Evolutionary conservation across 2,797 vertebrate species (phyloP).

Genomic region (Channallabes apus): DNA sequence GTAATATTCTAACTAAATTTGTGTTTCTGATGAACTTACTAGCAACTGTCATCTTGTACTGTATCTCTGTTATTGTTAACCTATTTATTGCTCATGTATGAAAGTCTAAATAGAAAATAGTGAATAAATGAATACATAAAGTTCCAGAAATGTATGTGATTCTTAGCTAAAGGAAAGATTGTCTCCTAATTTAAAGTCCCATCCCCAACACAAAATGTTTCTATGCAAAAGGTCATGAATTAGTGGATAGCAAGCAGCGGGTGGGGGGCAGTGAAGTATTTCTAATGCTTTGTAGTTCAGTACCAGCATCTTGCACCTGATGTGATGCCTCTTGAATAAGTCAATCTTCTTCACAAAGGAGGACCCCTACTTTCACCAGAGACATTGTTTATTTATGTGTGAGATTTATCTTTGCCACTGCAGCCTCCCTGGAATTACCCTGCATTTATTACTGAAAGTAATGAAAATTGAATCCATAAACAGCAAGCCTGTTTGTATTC

Average conservation of each 20-base stretch:
- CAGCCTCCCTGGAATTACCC: slow-evolving; percentile 73
- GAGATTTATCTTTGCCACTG: slow-evolving; percentile 76
- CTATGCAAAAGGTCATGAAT: slow-evolving; percentile 8
- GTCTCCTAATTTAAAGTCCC: background rate
- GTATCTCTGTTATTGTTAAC: background rate
- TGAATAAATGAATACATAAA: background rate
- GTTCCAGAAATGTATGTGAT: background rate
- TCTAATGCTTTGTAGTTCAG: slow-evolving; percentile 45
- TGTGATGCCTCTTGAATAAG: slow-evolving; percentile 74
- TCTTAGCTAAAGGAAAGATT: background rate
- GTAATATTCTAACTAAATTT: background rate
- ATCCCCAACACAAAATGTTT: background rate
- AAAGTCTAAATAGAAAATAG: background rate
- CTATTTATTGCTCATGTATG: background rate
- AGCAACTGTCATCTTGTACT: background rate
- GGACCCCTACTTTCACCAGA: slow-evolving; percentile 68
- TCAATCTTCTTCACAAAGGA: slow-evolving; percentile 79
- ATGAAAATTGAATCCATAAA: slow-evolving; percentile 77
- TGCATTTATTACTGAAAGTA: slow-evolving; percentile 77
- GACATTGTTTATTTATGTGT: slow-evolving; percentile 79
- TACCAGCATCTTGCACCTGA: slow-evolving; percentile 70
- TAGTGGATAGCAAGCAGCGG: slow-evolving; percentile 2
- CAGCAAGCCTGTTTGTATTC: slow-evolving; percentile 61
- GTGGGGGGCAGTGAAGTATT: background rate
- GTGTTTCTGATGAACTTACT: background rate